Base-by-base conservation (phyloP, 2,888 invertebrate species). In the Drosophila atripex region DNA sequence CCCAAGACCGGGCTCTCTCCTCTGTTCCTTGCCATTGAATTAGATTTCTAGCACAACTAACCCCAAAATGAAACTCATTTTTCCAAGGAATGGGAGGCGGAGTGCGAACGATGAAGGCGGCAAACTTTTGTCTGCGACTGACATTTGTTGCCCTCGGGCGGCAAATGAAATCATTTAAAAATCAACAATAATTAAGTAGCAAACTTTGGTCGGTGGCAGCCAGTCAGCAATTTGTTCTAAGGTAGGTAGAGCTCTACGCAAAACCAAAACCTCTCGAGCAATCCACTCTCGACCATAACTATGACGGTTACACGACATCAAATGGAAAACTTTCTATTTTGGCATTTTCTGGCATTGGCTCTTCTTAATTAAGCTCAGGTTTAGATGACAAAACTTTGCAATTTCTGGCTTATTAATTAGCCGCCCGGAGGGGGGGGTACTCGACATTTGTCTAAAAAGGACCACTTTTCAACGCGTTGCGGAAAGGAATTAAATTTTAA, bases 141-240 rank as follows among this genome's bases (percentile, higher is more conserved):
- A 79, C 88, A 73, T 57, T 72, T 66, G 68, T 73, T 68, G 51
- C 41, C 80, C 70, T 38, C 57, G 14, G 51, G 76, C 68, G 46
- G 60, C 59, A 79, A 73, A 78, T 80, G 65, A 71, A 87, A 87
- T 85, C 72, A 85, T 82, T 87, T 82, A 65, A 87, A 86, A 77
- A 86, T 86, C 75, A 79, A 87, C 86, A 68, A 75, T 77, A 76
- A 83, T 83, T 86, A 86, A 73, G 56, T 77, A 52, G 18, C 25
- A 75, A 87, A 87, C 58, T 87, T 79, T 71, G 58, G 69, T 76
- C 59, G 54, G 63, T 69, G 66, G 54, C 50, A 73, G 71, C 69
- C 25, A 39, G 14, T 43, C 58, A 56, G 58, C 58, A 56, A 30
- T 54, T 68, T 28, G 45, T 41, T 59, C 46, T 52, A 39, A 60